Base-by-base conservation (phyloP, 2,113 vertebrate species). In the Pogonocichla stellata region DNA sequence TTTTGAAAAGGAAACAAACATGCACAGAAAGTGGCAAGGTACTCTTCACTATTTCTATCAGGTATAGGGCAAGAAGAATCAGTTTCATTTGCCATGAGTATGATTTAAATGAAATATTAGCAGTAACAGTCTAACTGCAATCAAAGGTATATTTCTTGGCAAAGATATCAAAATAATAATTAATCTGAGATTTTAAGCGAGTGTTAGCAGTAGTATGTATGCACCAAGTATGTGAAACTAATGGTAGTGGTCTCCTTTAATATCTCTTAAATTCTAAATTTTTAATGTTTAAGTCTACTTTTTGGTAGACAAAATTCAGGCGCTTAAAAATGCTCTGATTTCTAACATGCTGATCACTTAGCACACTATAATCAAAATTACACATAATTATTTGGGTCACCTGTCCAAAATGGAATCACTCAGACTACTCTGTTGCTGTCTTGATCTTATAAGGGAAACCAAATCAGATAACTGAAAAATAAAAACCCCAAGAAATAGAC, bases 401-500 rank as follows among this genome's bases (percentile, higher is more conserved):
- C 7, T 53, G 51, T 36, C 28, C 25, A 53, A 80, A 75, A 82
- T 14, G 8, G 28, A 81, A 74, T 53, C 12, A 58, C 12, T 73
- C 57, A 74, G n/a, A 78, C 25, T 75, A 20, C 34, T 31, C 24
- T 36, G 6, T 60, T 36, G 47, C 17, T 88, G 11, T 56, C 60
- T 57, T 71, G 38, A 28, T 28, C 67, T 60, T 79, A 20, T 29
- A 80, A 71, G 3, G 14, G 6, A 73, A 83, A 58, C 0, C 29
- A 67, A 66, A 47, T 16, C 24, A 70, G 26, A n/a, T 4, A 66
- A 48, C 20, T 47, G 23, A 42, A 24, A 34, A n/a, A n/a, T n/a
- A n/a, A n/a, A 70, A 5, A 7, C 0, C 10, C 19, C 9, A 24
- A 19, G 19, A 31, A 58, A 58, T 0, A 45, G 66, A 31, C 9